Base-by-base conservation (phyloP, 1,140 invertebrate genomes). In the Lithobius niger region DNA sequence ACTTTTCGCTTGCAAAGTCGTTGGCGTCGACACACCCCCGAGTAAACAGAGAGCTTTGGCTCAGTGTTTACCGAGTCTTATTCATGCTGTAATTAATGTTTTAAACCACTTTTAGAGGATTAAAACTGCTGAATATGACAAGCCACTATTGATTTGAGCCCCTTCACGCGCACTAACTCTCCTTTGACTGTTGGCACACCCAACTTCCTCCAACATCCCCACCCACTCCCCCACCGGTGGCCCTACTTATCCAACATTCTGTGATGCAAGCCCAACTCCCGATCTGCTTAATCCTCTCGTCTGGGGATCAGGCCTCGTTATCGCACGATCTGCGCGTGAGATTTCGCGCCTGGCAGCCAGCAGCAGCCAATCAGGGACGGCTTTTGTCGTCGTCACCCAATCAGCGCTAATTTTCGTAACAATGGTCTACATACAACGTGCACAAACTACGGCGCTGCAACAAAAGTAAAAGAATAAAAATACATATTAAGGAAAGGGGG, bases 41-140 rank as follows among this genome's bases (percentile, higher is more conserved):
- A n/a, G n/a, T n/a, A n/a, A n/a, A n/a, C n/a, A n/a, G n/a, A n/a
- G n/a, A n/a, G n/a, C n/a, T n/a, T n/a, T n/a, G n/a, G n/a, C n/a
- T n/a, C 31, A 36, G n/a, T 45, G 43, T 45, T 45, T 45, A 45
- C 43, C 19, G 4, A 45, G 43, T 45, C 4, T 45, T 45, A 45
- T 45, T 45, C 43, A 45, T 21, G 18, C 4, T 10, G 43, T 50
- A 50, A 50, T 50, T 50, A 50, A 50, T 50, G 27, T 50, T 50
- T 50, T 50, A 50, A 50, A 50, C 48, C 48, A 50, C 48, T 50
- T 50, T 50, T 50, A 47, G 48, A 50, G 48, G 48, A 50, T 50
- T 50, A 50, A 50, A 50, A 50, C n/a, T 27, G 48, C 48, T 25
- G 24, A 27, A 25, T 50, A 50, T 50, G 48, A 50, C 13, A 50